Base-by-base conservation (phyloP, 2,888 invertebrate genomes). In the Chrysina gloriosa region DNA sequence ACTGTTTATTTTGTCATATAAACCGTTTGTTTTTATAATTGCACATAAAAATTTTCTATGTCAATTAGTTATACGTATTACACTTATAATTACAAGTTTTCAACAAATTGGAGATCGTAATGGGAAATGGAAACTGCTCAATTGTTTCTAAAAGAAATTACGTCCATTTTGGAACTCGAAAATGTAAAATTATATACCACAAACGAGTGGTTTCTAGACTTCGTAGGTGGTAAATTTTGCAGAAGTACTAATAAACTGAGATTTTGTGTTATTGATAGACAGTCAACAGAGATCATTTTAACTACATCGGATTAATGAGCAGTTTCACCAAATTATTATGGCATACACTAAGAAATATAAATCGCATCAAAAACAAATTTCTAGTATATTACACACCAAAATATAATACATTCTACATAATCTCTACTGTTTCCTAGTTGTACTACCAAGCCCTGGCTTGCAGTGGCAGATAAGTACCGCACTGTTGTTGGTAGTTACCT, bases 401-500 rank as follows among this genome's bases (percentile, higher is more conserved):
- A 58, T 67, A 67, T 67, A 61, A 27, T 67, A 67, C 67, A 67
- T 67, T 67, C 63, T 64, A 65, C 65, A 69, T 16, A 27, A 23
- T 66, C 14, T 47, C 16, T 52, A 52, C 27, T 56, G 56, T 56
- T 48, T 52, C n/a, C 65, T 65, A 69, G 63, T 68, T 68, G 75
- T 78, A 90, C 91, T 94, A 95, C 94, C 95, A 95, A 82, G 94
- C 94, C 84, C 94, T 85, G 84, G 94, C 94, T 74, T 95, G 87
- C 73, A 94, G 92, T 69, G 94, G 87, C 76, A 94, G 92, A 76
- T 95, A 88, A 82, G 94, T 94, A 68, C 93, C 92, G 86, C 93
- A 94, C 83, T 92, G 93, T 81, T 93, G 93, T 81, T 93, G 93
- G 74, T 90, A 91, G 77, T 90, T 86, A 52, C 86, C 84, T 75